Evolutionary conservation across 2,888 invertebrate genomes (phyloP), one percentile per base, ranked within the genome.

Genomic region (Andricus quercusramuli): DNA sequence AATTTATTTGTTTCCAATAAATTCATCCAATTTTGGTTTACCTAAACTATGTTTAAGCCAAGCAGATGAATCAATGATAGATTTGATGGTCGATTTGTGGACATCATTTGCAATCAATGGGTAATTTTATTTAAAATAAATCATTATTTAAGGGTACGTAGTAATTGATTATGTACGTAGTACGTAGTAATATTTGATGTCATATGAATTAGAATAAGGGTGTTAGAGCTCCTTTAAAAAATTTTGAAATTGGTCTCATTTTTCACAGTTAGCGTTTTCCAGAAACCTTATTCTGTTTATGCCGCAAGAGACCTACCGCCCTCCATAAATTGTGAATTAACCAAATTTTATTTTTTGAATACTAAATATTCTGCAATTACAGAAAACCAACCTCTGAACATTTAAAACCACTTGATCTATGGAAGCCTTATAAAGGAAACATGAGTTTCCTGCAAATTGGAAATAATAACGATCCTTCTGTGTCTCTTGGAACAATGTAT

Each of bases 381-480:
- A 74, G 70, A 13, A 74, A 74, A 56, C 70, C 70, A n/a, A 56
- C 64, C 11, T 82, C 85, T 13, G 80, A 74, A n/a, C 44, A 83
- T 44, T 68, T 77, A 20, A 6, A 29, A 44, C 25, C 68, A 17
- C 41, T 76, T 9, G 20, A 81, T 74, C 51, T 81, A 2, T 88
- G 88, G 88, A 37, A 78, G 59, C 85, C 85, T 3, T 88, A 85
- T 56, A 65, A 66, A n/a, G 9, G 70, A 17, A 76, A 82, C 15
- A 78, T 74, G 32, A 84, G 51, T 47, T 84, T 86, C 78, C 67
- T 88, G 47, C 79, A 74, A 82, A 88, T 88, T 65, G 87, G 87
- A 37, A 74, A 82, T 13, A 22, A 78, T 3, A 65, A 79, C 20
- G 29, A 85, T 11, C 62, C 83, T 4, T 66, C 68, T 32, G 6